A percentile compares a stretch with the other conserved stretches of the same genome.
phyloP scores from a whole-genome alignment of 2,113 vertebrate species.

The Recurvirostra avosetta region DNA sequence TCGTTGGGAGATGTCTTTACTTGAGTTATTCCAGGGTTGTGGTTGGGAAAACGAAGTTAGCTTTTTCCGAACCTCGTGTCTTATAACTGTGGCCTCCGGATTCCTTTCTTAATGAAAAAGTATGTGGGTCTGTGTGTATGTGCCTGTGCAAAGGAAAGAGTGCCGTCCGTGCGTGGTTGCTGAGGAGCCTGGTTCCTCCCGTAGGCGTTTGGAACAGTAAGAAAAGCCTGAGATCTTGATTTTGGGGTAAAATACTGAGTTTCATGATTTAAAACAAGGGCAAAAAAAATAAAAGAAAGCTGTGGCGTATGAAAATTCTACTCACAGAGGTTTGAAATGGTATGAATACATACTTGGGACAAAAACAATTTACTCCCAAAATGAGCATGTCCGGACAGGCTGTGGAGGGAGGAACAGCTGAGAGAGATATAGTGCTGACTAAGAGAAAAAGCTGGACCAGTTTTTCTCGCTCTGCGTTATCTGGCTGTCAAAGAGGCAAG shows the following conservation, averaged over 20 bases:
- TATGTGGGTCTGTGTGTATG: neutral
- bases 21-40: neutral
- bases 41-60: neutral
- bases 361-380: neutral
- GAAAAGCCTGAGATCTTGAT: neutral
- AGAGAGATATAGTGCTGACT: neutral
- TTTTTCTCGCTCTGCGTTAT: constrained; percentile 12
- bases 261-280: neutral
- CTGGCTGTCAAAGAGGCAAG: neutral
- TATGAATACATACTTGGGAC: neutral
- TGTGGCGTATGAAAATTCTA: neutral
- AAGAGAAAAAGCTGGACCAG: neutral
- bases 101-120: neutral
- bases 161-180: rapidly evolving
- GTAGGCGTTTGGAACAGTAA: neutral
- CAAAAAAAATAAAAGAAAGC: neutral
- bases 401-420: neutral
- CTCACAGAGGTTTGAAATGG: neutral
- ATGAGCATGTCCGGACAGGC: neutral
- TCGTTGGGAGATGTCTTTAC: neutral
- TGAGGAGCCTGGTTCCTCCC: neutral
- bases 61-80: neutral
- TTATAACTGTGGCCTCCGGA: neutral
- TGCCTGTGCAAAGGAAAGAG: neutral
- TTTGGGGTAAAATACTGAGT: neutral